A percentile compares a stretch with the other conserved stretches of the same genome.
These are phyloP conservation scores for Calephelis virginiensis DNA, from an alignment of 1,140 invertebrate species.

Conservation along the genomic window DNA sequence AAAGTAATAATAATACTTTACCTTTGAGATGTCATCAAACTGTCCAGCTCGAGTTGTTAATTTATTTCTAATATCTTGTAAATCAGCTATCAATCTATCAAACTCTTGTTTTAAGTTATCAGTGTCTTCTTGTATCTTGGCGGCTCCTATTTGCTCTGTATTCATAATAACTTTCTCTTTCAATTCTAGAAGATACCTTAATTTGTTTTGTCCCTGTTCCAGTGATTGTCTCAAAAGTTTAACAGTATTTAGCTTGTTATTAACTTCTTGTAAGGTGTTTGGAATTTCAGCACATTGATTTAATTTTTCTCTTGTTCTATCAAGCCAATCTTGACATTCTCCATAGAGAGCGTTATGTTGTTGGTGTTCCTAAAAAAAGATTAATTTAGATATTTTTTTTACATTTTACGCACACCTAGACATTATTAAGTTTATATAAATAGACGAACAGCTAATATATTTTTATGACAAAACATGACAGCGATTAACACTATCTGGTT, in stretches of 20 bases:
- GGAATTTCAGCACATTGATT: constrained; percentile 88
- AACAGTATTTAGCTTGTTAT: constrained; percentile 89
- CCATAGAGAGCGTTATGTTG: constrained; percentile 93
- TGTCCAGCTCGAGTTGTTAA: constrained; percentile 84
- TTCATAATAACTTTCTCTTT: constrained; percentile 96
- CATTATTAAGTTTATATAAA: too few species aligned
- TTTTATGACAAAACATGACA: too few species aligned
- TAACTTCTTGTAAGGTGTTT: constrained; percentile 88
- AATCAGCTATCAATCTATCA: constrained; percentile 89
- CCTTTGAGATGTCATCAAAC: constrained; percentile 92
- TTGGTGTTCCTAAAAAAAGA: constrained; percentile 85
- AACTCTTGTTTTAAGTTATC: constrained; percentile 93
- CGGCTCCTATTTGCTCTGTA: constrained; percentile 90
- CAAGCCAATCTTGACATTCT: constrained; percentile 95
- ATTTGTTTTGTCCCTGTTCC: constrained; percentile 94
- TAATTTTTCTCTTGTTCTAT: constrained; percentile 90
- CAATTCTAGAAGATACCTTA: constrained; percentile 92
- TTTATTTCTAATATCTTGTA: constrained; percentile 87
- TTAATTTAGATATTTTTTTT: too few species aligned
- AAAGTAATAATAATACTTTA: constrained; percentile 51
- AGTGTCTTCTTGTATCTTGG: constrained; percentile 93
- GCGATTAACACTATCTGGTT: too few species aligned
- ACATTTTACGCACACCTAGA: too few species aligned
- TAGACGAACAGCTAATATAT: too few species aligned
- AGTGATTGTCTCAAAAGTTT: constrained; percentile 91